Percentiles rank a stretch among this genome's conserved stretches.
phyloP scores from a whole-genome alignment of 2,888 invertebrate genomes.

The Sinotaia quadrata region DNA sequence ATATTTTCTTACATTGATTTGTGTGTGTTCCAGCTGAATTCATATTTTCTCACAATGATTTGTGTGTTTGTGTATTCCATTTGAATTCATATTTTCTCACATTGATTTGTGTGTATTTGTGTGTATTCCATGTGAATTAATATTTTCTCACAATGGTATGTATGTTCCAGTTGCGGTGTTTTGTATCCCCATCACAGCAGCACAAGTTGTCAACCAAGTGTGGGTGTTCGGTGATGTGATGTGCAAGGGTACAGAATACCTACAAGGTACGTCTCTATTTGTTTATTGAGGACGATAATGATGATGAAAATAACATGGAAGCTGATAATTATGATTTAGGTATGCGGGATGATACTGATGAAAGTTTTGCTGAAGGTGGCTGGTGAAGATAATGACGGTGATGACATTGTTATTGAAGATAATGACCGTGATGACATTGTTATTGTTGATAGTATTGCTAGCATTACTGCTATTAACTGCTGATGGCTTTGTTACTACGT shows the following conservation, averaged over 20 bases:
- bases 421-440: too few relatives aligned
- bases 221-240: constrained; percentile 63
- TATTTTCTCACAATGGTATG: too few relatives aligned
- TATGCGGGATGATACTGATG: not conserved
- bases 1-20: too few relatives aligned
- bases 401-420: not conserved
- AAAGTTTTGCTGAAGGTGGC: not conserved
- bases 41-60: too few relatives aligned
- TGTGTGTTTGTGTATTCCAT: not conserved
- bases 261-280: constrained; percentile 2
- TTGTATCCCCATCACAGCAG: constrained; percentile 74
- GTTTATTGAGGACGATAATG: not conserved
- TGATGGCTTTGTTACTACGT: too few relatives aligned
- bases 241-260: constrained; percentile 43
- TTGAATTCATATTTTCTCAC: too few relatives aligned
- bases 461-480: too few relatives aligned
- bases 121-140: too few relatives aligned
- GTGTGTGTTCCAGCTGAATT: too few relatives aligned
- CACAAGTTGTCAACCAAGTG: constrained; percentile 72
- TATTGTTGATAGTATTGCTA: too few relatives aligned
- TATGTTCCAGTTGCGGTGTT: constrained; percentile 49
- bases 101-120: too few relatives aligned
- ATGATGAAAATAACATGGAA: not conserved
- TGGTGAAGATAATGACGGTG: not conserved
- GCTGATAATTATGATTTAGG: not conserved